Evolutionary conservation across 2,797 vertebrate species (phyloP).

Genomic region (Pipistrellus kuhlii): DNA sequence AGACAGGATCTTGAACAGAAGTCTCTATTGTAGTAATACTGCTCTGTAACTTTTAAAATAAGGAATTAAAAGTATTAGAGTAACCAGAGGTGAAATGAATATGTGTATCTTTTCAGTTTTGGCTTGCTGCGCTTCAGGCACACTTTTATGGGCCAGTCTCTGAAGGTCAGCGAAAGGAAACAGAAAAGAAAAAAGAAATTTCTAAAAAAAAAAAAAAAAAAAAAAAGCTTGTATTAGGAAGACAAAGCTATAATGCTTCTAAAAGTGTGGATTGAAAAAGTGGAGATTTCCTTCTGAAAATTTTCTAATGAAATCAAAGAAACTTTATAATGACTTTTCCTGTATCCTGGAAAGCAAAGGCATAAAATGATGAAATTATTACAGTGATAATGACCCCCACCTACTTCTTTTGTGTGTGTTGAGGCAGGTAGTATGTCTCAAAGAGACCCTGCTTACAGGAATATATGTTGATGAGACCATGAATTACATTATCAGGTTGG

Average conservation of each 20-base stretch:
- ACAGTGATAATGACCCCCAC: background rate
- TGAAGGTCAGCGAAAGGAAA: constrained; percentile 43
- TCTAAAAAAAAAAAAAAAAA: constrained; percentile 10
- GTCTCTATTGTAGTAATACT: background rate
- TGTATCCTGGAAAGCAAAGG: constrained; percentile 40
- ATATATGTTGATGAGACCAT: background rate
- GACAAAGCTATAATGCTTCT: constrained; percentile 54
- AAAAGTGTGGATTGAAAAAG: constrained; percentile 17
- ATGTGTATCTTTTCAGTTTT: constrained; percentile 67
- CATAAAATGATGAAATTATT: background rate
- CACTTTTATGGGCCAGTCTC: constrained; percentile 24
- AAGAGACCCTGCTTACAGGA: constrained; percentile 36
- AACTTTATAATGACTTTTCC: constrained; percentile 57
- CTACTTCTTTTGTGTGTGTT: background rate
- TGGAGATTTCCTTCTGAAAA: constrained; percentile 46
- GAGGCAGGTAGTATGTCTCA: constrained; percentile 34
- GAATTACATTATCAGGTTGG: constrained; percentile 16
- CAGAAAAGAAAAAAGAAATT: background rate
- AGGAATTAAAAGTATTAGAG: background rate
- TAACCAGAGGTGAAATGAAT: constrained; percentile 34
- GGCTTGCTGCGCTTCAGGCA: background rate
- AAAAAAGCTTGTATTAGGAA: background rate
- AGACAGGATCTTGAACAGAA: constrained; percentile 58
- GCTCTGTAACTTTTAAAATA: constrained; percentile 25
- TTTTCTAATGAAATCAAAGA: constrained; percentile 22